Evolutionary conservation across 1,140 invertebrate species (phyloP), one percentile per base, ranked within the genome.

Genomic region (Frieseomelitta varia): DNA sequence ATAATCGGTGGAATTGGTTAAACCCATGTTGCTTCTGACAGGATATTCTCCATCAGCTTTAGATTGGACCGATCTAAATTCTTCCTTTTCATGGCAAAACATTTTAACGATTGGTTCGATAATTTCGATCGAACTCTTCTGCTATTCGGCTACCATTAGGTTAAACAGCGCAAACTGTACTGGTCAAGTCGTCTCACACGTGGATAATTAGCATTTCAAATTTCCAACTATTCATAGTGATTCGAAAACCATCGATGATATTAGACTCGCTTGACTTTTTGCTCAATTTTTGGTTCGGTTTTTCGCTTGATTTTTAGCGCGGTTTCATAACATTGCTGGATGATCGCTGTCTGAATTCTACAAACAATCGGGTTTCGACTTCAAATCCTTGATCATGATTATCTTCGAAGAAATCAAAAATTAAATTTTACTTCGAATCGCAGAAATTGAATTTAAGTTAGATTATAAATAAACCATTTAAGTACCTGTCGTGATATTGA

Each of bases 11-110:
- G 74, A 87, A 88, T 84, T 76, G 75, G 76, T 65, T 4, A 58
- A 86, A 67, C 69, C 80, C 67, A 58, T 21, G 69, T 80, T 79
- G 67, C 72, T 86, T 63, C 77, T 76, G 79, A 81, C 86, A 90
- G 89, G 86, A 90, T 87, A 90, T 90, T 68, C 74, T 75, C 78
- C 88, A 88, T 90, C 81, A 82, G 79, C 80, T 67, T 82, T 30
- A 55, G 27, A 17, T 30, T 19, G n/a, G 76, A 47, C 39, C 67
- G 65, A 78, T 85, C 68, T 34, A 61, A 47, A 51, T 63, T 63
- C 34, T 87, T 84, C 77, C 79, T 56, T 61, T 61, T 61, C 34
- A 51, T 63, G 19, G 68, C 74, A 85, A 58, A 81, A 86, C 81
- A 81, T 47, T 61, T 68, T 61, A 56, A 53, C 77, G 78, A 51